Base-by-base conservation (phyloP, 1,140 invertebrate genomes). In the Portunus trituberculatus region DNA sequence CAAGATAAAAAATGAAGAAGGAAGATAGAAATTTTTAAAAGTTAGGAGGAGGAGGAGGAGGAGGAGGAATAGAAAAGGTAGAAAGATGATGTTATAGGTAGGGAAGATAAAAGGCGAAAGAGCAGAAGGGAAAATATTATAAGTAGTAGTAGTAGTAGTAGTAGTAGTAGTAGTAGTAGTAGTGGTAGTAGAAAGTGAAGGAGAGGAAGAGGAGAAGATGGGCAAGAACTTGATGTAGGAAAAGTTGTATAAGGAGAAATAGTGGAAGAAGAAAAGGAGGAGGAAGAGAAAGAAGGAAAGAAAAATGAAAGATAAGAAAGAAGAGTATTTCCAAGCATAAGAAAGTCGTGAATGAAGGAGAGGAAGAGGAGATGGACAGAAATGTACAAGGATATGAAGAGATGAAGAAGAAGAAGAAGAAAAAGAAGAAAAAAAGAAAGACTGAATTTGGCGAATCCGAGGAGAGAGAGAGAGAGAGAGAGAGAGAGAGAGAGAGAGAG, bases 401-500 rank as follows among this genome's bases (percentile, higher is more conserved):
- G 67, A 7, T n/a, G 67, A 25, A n/a, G 0, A 10, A 12, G 84
- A 87, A 87, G 84, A 87, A 87, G 84, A 87, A n/a, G 84, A 87
- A n/a, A n/a, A 87, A n/a, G 2, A n/a, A 87, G 39, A n/a, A 87
- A 39, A 87, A 12, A n/a, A n/a, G 39, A 39, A 87, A 87, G 84
- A 16, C 29, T 12, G 39, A 0, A n/a, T 12, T 31, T 31, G 12
- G n/a, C 0, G 84, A 87, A 14, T 0, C 6, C 0, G n/a, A 28
- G 3, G 87, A 88, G 87, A 88, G 87, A 88, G 87, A 88, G 87
- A 88, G 87, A 88, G 87, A 88, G 87, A 88, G 87, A 88, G 87
- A 88, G 87, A 88, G 87, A 88, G 87, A 88, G 87, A 88, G 87
- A 88, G 87, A 88, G 87, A 88, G 87, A 88, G 87, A 88, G 87